phyloP scores from a whole-genome alignment of 2,888 invertebrate genomes.

The Noctua fimbriata region DNA sequence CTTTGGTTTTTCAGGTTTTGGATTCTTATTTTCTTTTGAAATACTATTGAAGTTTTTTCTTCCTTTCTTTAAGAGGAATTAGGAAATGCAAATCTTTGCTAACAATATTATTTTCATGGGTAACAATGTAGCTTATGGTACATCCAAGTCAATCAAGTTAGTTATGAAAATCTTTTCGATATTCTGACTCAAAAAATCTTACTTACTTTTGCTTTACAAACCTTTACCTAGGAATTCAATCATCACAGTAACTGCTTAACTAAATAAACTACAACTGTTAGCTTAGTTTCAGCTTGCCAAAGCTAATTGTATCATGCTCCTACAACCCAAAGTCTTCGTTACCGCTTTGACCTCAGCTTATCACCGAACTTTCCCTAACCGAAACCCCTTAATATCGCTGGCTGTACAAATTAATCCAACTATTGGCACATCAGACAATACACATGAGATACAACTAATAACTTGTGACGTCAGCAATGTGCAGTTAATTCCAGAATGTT shows the following conservation, averaged over 20 bases:
- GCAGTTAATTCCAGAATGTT: conserved; percentile 72
- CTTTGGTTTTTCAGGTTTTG: background rate
- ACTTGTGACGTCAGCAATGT: conserved; percentile 79
- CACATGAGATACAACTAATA: conserved; percentile 77
- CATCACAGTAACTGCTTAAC: conserved; percentile 12
- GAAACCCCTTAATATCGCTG: conserved; percentile 66
- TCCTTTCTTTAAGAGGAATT: background rate
- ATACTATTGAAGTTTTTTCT: background rate
- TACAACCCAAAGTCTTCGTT: conserved; percentile 49
- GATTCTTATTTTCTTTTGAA: background rate
- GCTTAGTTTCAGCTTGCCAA: conserved; percentile 36
- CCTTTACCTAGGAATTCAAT: background rate
- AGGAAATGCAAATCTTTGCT: background rate
- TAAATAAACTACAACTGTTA: conserved; percentile 42
- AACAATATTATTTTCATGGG: background rate
- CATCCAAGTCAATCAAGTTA: background rate
- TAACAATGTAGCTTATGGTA: background rate
- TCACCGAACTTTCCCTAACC: conserved; percentile 53
- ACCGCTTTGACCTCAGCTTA: conserved; percentile 59
- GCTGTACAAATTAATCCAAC: conserved; percentile 73
- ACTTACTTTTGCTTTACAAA: background rate
- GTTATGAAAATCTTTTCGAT: background rate
- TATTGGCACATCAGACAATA: conserved; percentile 79
- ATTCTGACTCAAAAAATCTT: background rate
- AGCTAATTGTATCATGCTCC: conserved; percentile 56